Evolutionary conservation across 2,888 invertebrate genomes (phyloP), one percentile per base, ranked within the genome.

Genomic region (Pristionchus exspectatus): DNA sequence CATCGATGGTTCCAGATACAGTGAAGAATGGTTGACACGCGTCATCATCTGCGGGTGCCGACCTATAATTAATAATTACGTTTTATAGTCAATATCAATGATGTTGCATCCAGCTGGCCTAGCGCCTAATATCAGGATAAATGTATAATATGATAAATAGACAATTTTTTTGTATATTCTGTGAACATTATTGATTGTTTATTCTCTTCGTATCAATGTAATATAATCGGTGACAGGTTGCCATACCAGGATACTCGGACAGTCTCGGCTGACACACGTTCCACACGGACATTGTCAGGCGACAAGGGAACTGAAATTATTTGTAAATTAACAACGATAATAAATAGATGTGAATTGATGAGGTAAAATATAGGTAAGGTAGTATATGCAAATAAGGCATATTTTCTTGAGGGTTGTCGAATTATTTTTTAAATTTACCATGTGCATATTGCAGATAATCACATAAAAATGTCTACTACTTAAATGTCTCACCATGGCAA

Each of bases 21-120:
- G 93, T 92, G 91, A 94, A 94, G 90, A 93, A 94, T 9, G 93
- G 91, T 85, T 92, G 92, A 63, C 94, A 94, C 83, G 92, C 91
- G 59, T 90, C 86, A 85, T 91, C 90, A 33, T 94, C 93, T 44
- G 91, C 88, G 7, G 94, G 93, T 21, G 93, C 92, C 18, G 91
- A 88, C 84, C 84, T 85, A 44, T 1, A 44, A 24, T 77, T 38
- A 33, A 33, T 74, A 33, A 14, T 24, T 30, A 14, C 4, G 14
- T 69, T 30, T 69, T 69, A 27, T 69, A 21, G 69, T 50, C 44
- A 69, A n/a, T 5, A 69, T 69, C 69, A 7, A 69, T 7, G 69
- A 69, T n/a, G 69, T 30, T 16, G 27, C n/a, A 27, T n/a, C 44
- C 44, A 50, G 44, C 44, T 7, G 44, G 12, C 44, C 9, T 1